Base-by-base conservation (phyloP, 2,888 invertebrate genomes). In the Erpobdella octoculata region DNA sequence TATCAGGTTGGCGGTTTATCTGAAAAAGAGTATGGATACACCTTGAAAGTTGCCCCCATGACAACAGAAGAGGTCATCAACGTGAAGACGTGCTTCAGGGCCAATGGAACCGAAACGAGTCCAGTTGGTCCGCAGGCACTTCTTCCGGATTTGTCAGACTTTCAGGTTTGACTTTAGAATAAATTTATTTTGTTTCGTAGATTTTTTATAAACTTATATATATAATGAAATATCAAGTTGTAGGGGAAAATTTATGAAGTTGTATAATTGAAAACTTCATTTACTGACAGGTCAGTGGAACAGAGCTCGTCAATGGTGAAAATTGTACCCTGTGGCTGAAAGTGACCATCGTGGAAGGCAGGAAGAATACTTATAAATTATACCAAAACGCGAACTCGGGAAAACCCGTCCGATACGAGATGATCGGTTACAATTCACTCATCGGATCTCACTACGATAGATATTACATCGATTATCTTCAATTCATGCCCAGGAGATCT, bases 371-470 rank as follows among this genome's bases (percentile, higher is more conserved):
- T 74, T 95, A 94, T 81, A 90, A 89, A 0, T 87, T 94, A 25
- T 72, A 74, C 38, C 58, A 74, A 28, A 68, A 66, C 0, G 64
- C 62, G 1, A 35, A 71, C 41, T 72, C 77, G 74, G 87, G 90
- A 9, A 88, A 38, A 3, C 88, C 91, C 9, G 88, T 91, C 61
- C 87, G 87, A 74, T 96, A 94, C 82, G 92, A 94, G 84, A 96
- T 96, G 95, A 89, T 88, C 79, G 96, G 95, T 0, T 95, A 87
- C 83, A 94, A 96, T 82, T 88, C 89, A 0, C 85, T 96, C 0
- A 85, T 96, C n/a, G 94, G 94, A 0, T 94, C 94, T 0, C 95
- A 96, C 83, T 95, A 91, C 80, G 95, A 96, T 83, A 93, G 94
- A 82, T 96, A 96, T 80, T 91, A 90, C 81, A 82, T 96, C 65